Base-by-base conservation (phyloP, 2,797 vertebrate genomes). In the Parotocinclus haroldoi region DNA sequence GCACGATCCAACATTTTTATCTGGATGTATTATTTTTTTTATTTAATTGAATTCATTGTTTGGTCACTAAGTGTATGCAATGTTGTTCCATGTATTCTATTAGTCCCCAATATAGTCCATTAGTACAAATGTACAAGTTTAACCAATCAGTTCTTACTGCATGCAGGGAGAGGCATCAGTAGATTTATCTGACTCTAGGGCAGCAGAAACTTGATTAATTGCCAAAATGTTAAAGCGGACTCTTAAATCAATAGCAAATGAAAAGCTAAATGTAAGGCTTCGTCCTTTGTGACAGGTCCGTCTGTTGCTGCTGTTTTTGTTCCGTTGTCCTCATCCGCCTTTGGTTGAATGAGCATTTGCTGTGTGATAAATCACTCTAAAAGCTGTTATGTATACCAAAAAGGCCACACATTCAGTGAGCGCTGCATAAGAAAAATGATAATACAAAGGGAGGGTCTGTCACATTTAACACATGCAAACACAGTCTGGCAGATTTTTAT, bases 301-400 rank as follows among this genome's bases (percentile, higher is more conserved):
- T 9, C 16, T 60, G 39, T 10, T 39, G 54, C 19, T 8, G 11
- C 46, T 10, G 38, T 64, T 65, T 69, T 62, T 66, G 61, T 58
- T 65, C 53, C 11, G 53, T 52, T 69, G 69, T 68, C 51, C 64
- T 73, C 39, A 36, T 60, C 56, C 61, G 42, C 51, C 69, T 71
- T 60, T 59, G 27, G 18, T 58, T 63, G 65, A 69, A 68, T 63
- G 54, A 50, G 58, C 66, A 40, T 74, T 61, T 37, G 48, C 38
- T 44, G 48, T 11, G n/a, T 68, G 58, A 74, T 63, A 76, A 72
- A 78, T 74, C 64, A 71, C 66, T 45, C 46, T 55, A 51, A 72
- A 66, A 52, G 52, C 54, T 17, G 69, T 40, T 59, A 52, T 13
- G 39, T 52, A 18, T 71, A 66, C 42, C n/a, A 42, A 58, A 68